Conservation (phyloP, 2,113 vertebrate species). For the Alaudala cheleensis region DNA sequence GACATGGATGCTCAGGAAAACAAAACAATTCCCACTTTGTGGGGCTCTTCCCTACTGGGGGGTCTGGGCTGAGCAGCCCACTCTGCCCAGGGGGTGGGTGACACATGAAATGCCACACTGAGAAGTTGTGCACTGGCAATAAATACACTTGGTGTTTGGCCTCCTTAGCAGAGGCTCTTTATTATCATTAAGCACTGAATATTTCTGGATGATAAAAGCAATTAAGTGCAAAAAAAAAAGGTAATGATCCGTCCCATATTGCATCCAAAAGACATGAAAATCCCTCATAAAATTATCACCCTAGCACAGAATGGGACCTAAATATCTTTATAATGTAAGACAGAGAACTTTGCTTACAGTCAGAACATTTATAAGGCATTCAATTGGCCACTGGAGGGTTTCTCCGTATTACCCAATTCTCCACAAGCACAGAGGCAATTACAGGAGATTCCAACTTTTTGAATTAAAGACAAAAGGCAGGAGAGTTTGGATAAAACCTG, state of each 20-base stretch:
- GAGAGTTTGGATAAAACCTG: conserved; percentile 16
- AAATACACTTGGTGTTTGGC: neutral
- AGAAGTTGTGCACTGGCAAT: neutral
- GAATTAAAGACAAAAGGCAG: conserved; percentile 27
- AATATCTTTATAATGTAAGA: conserved; percentile 52
- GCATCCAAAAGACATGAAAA: conserved; percentile 40
- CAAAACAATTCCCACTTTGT: neutral
- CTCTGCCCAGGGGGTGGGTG: neutral
- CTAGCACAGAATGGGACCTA: conserved; percentile 13
- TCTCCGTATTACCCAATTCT: neutral
- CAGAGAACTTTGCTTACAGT: conserved; percentile 38
- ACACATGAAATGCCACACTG: fast-evolving
- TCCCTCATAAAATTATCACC: conserved; percentile 43
- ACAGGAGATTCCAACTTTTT: conserved; percentile 25
- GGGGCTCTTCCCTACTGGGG: neutral
- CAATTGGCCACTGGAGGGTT: conserved; percentile 4
- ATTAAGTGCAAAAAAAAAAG: conserved; percentile 52
- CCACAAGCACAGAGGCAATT: neutral
- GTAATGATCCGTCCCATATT: conserved; percentile 50
- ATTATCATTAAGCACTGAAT: conserved; percentile 17
- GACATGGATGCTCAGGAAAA: neutral
- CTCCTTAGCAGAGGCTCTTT: conserved; percentile 22
- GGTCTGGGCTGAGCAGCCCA: neutral
- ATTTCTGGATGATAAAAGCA: conserved; percentile 56
- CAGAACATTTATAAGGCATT: neutral